These are phyloP conservation scores for Alosa alosa DNA, from an alignment of 2,113 vertebrate species.

Conservation along the genomic window DNA sequence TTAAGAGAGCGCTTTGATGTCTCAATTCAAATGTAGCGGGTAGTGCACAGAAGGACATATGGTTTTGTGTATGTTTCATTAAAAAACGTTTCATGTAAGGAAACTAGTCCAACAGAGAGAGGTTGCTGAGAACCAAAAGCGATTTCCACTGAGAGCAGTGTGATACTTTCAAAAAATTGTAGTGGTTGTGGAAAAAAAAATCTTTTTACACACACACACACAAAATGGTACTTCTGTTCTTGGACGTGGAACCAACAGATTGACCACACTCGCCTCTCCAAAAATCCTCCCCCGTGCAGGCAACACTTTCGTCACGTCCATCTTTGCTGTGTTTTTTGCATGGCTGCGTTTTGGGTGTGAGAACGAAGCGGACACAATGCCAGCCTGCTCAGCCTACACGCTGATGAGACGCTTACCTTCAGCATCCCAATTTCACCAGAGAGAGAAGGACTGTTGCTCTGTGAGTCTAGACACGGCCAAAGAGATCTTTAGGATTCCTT, in stretches of 20 bases:
- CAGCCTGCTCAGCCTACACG: conserved; percentile 51
- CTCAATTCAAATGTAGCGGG: neutral
- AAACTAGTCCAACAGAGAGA: conserved; percentile 42
- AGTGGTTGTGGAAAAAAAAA: conserved; percentile 44
- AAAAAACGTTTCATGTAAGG: conserved; percentile 55
- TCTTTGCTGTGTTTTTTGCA: conserved; percentile 67
- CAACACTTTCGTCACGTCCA: conserved; percentile 81
- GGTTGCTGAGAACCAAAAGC: neutral
- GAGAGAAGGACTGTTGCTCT: neutral
- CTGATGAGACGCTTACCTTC: conserved; percentile 47
- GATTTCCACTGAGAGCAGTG: neutral
- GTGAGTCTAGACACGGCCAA: too few relatives aligned
- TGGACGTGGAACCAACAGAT: conserved; percentile 82
- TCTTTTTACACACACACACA: conserved; percentile 54
- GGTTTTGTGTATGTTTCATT: conserved; percentile 35
- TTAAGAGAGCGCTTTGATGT: neutral
- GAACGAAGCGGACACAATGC: conserved; percentile 48
- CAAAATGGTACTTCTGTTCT: conserved; percentile 60
- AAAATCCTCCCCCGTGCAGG: conserved; percentile 80
- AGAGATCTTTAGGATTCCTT: neutral
- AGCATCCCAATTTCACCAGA: conserved; percentile 6
- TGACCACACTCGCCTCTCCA: conserved; percentile 78
- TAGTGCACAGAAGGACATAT: neutral
- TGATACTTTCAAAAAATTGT: conserved; percentile 51
- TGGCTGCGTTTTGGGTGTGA: conserved; percentile 51